A percentile compares a stretch with the other conserved stretches of the same genome.
These are phyloP conservation scores for Fragariocoptes setiger DNA, from an alignment of 1,140 invertebrate species.

Conservation along the genomic window DNA sequence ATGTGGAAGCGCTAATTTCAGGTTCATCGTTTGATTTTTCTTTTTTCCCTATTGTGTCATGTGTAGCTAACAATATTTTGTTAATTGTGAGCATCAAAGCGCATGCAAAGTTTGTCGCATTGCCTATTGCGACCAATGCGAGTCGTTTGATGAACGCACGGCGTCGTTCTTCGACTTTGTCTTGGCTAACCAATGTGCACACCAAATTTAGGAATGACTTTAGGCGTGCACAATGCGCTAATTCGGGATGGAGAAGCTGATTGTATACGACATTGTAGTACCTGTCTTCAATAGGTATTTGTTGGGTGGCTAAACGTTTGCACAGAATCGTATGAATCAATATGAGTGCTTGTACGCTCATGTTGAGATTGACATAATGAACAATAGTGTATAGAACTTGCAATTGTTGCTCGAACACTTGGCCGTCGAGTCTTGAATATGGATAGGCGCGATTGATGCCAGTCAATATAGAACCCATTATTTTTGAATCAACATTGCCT, in stretches of 20 bases:
- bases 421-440: constrained; percentile 24
- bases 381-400: constrained; percentile 62
- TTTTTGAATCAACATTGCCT: constrained; percentile 59
- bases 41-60: no score
- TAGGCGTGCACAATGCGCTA: constrained; percentile 36
- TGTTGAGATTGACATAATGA: constrained; percentile 38
- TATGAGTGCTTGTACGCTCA: constrained; percentile 50
- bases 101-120: constrained; percentile 13
- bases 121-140: constrained; percentile 31
- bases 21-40: no score
- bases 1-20: no score
- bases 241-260: constrained; percentile 42
- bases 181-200: constrained; percentile 46
- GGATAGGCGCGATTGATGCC: constrained; percentile 63
- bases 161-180: constrained; percentile 32
- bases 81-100: not conserved
- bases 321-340: constrained; percentile 34
- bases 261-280: constrained; percentile 67
- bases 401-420: constrained; percentile 20
- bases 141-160: constrained; percentile 62
- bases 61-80: no score
- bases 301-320: constrained; percentile 14
- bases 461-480: constrained; percentile 59
- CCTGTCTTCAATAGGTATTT: constrained; percentile 20
- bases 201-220: constrained; percentile 57